Evolutionary conservation across 2,888 invertebrate genomes (phyloP).

Genomic region (Cosmorhoe ocellata): DNA sequence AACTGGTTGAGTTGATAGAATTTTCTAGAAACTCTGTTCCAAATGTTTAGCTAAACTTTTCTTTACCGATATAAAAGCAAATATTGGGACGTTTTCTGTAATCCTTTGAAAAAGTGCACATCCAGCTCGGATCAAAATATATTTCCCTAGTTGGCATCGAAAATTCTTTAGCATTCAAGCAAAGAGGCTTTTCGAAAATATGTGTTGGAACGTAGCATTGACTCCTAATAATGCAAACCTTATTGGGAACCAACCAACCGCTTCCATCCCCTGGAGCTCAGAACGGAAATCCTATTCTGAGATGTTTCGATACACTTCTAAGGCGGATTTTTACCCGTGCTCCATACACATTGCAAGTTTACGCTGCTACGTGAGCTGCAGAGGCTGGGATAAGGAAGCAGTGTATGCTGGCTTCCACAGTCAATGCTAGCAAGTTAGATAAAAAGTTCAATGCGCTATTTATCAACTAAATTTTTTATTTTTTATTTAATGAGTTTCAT

Average conservation of each 20-base stretch:
- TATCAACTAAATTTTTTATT: not conserved
- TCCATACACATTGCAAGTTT: conserved; percentile 50
- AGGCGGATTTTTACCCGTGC: conserved; percentile 34
- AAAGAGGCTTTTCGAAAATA: conserved; percentile 14
- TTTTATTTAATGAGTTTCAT: too few species aligned
- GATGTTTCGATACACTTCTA: conserved; percentile 30
- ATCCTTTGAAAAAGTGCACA: not conserved
- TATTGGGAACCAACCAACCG: conserved; percentile 23
- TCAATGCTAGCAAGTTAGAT: not conserved
- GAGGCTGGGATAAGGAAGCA: conserved; percentile 40
- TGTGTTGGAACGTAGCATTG: conserved; percentile 13
- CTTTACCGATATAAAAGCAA: too few species aligned
- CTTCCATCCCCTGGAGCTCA: conserved; percentile 29
- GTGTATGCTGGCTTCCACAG: conserved; percentile 10
- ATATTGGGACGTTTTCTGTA: not conserved
- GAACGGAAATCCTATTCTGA: conserved; percentile 30
- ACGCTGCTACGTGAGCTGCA: conserved; percentile 45
- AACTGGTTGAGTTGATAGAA: too few species aligned
- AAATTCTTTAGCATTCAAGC: conserved; percentile 5
- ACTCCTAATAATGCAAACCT: conserved; percentile 21
- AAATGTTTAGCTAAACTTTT: too few species aligned
- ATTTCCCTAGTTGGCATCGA: conserved; percentile 1
- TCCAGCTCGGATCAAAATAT: not conserved
- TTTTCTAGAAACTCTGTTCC: too few species aligned
- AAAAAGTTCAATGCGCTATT: not conserved